Conservation (phyloP, 1,140 invertebrate species). For the Agrilus planipennis region DNA sequence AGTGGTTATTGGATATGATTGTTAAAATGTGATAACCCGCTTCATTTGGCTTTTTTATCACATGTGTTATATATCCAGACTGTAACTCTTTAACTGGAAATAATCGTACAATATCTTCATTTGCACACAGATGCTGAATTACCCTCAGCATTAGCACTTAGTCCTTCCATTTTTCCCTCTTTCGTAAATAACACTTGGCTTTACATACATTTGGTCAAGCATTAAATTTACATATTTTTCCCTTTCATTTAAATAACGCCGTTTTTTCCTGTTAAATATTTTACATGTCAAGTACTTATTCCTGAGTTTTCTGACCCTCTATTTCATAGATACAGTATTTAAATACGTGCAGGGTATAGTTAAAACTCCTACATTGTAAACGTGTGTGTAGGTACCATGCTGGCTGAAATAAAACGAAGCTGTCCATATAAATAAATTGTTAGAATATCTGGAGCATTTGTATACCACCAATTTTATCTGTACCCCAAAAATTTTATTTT, state of each 20-base stretch:
- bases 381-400: too few species aligned
- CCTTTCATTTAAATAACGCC: neutral
- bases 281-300: neutral
- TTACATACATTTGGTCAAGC: conserved; percentile 8
- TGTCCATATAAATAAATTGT: too few species aligned
- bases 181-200: conserved; percentile 5
- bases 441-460: too few species aligned
- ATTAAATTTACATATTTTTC: conserved; percentile 2
- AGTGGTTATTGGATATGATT: conserved; percentile 8
- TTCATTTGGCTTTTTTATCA: neutral
- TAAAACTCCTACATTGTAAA: too few species aligned
- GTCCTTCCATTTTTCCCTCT: conserved; percentile 5
- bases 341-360: too few species aligned
- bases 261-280: conserved; percentile 1
- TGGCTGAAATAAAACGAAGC: too few species aligned
- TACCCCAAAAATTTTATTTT: too few species aligned
- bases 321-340: too few species aligned
- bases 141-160: neutral
- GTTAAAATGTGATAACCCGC: conserved; percentile 5
- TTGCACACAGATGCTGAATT: conserved; percentile 4
- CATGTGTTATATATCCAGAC: conserved; percentile 3
- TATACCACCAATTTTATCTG: too few species aligned
- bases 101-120: conserved; percentile 7
- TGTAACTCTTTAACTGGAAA: conserved; percentile 5
- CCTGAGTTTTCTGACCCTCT: neutral